Conservation (phyloP, 2,113 vertebrate species). For the Calypte anna region DNA sequence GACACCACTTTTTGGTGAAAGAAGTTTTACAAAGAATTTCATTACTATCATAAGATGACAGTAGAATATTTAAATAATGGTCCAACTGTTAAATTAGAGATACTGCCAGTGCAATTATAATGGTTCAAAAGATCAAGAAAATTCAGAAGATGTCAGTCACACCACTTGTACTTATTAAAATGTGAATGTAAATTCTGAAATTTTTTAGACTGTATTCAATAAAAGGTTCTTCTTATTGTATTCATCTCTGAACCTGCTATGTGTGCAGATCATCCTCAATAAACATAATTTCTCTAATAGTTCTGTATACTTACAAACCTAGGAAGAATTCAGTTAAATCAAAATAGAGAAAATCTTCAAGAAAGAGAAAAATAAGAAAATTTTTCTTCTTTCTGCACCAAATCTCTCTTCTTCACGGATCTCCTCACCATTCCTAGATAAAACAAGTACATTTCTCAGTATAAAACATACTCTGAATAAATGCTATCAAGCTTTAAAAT, state of each 20-base stretch:
- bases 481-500: constrained; percentile 57
- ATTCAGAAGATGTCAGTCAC: neutral
- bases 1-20: neutral
- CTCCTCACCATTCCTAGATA: neutral
- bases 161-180: neutral
- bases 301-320: neutral
- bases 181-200: neutral
- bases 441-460: neutral
- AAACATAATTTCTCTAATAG: neutral
- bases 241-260: neutral
- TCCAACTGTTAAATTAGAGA: neutral
- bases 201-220: neutral
- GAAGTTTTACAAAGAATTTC: too few species aligned
- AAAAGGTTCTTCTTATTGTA: neutral
- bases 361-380: neutral
- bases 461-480: constrained; percentile 30
- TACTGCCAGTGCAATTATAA: neutral
- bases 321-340: neutral
- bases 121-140: neutral
- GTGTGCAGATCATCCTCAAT: neutral
- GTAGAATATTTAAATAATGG: neutral
- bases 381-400: neutral
- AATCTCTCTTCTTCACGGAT: neutral
- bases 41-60: neutral
- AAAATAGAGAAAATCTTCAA: neutral